Evolutionary conservation across 1,140 invertebrate species (phyloP).

Genomic region (Rhynchophorus ferrugineus): DNA sequence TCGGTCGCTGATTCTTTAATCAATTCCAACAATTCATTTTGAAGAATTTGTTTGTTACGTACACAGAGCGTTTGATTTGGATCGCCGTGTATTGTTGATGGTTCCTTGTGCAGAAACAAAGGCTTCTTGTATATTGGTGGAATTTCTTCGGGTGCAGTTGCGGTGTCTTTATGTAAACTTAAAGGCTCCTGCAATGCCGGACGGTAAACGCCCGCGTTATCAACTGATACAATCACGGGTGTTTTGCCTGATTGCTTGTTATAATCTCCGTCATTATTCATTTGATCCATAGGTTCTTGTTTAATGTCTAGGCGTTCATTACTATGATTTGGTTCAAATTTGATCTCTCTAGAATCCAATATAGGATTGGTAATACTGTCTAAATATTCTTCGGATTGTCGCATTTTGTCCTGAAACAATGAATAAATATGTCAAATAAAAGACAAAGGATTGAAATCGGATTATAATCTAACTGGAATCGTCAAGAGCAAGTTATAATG

Average conservation of each 20-base stretch:
- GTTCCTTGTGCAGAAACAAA: neutral
- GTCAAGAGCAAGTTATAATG: too few relatives aligned
- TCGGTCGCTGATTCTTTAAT: neutral
- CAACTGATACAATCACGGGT: neutral
- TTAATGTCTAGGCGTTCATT: conserved; percentile 2
- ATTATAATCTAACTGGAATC: too few relatives aligned
- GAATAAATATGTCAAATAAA: conserved; percentile 3
- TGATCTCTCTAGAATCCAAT: conserved; percentile 9
- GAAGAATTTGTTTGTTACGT: neutral
- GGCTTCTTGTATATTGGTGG: neutral
- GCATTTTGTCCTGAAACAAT: conserved; percentile 33
- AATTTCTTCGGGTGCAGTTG: neutral
- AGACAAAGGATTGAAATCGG: too few relatives aligned
- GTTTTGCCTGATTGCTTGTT: neutral
- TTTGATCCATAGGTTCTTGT: neutral
- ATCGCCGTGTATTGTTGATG: neutral
- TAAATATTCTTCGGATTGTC: conserved; percentile 27
- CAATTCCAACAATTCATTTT: neutral
- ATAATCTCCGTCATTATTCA: neutral
- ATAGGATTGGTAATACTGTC: conserved; percentile 21
- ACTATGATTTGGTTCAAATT: conserved; percentile 9
- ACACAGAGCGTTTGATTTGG: neutral
- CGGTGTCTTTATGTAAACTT: neutral
- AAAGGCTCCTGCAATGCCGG: neutral
- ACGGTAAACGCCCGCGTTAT: neutral